Conservation (phyloP, 2,797 vertebrate genomes). For the Bufotes viridis region DNA sequence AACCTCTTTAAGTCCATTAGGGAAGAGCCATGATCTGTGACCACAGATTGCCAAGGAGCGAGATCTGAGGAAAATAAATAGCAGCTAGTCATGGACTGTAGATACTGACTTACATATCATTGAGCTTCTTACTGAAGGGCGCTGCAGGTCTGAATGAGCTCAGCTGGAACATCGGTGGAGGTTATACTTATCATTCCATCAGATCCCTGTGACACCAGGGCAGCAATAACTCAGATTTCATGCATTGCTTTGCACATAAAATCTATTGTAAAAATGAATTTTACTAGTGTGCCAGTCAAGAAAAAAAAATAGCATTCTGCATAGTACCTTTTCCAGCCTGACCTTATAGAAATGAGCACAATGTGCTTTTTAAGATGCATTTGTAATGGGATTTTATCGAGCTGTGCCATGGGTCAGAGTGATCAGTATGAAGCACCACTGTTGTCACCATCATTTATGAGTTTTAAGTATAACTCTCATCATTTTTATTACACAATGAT, state of each 20-base stretch:
- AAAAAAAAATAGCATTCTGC: neutral
- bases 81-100: too few species aligned
- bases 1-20: too few species aligned
- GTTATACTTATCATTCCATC: neutral
- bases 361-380: neutral
- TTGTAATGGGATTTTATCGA: neutral
- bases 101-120: too few species aligned
- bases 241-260: neutral
- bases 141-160: too few species aligned
- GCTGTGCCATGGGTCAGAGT: neutral
- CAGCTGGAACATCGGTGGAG: too few species aligned
- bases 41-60: too few species aligned
- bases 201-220: neutral
- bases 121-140: too few species aligned
- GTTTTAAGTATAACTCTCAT: neutral
- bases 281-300: neutral
- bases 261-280: neutral
- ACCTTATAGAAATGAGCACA: neutral
- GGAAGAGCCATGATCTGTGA: too few species aligned
- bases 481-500: too few species aligned
- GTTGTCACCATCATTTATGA: neutral
- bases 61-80: too few species aligned
- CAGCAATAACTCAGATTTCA: neutral
- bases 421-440: neutral
- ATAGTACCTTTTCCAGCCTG: neutral